A percentile compares a stretch with the other conserved stretches of the same genome.
These are phyloP conservation scores for Gila robusta DNA, from an alignment of 2,797 vertebrate genomes.

Conservation along the genomic window DNA sequence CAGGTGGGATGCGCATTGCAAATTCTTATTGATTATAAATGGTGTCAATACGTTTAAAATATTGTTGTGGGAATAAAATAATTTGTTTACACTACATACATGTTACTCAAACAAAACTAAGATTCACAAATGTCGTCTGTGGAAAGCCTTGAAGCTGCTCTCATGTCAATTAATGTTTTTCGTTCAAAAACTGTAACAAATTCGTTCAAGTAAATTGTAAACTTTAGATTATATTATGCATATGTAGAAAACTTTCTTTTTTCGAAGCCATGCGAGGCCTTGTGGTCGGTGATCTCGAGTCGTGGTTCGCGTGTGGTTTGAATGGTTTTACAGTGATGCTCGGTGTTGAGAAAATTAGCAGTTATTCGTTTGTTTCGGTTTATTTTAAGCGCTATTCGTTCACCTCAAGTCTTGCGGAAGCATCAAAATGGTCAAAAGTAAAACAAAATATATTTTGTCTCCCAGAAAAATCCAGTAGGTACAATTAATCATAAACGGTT, in stretches of 20 bases:
- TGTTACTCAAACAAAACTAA: neutral
- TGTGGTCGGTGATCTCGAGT: neutral
- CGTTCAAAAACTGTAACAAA: neutral
- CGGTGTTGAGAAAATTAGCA: neutral
- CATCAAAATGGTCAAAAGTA: neutral
- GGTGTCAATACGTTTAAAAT: neutral
- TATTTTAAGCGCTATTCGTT: neutral
- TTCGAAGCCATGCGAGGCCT: constrained; percentile 5
- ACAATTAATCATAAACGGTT: neutral
- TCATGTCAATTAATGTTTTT: neutral
- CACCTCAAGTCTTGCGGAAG: neutral
- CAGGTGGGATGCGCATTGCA: constrained; percentile 58
- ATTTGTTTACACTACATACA: neutral
- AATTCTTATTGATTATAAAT: neutral
- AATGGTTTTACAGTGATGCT: constrained; percentile 33
- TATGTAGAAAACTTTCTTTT: neutral
- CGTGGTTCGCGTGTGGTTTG: neutral
- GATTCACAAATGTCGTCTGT: neutral
- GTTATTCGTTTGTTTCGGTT: constrained; percentile 36
- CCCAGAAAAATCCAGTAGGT: neutral
- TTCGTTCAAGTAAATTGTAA: neutral
- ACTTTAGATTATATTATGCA: neutral
- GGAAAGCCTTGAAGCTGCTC: neutral
- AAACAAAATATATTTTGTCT: neutral
- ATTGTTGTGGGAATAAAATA: neutral